A percentile compares a stretch with the other conserved stretches of the same genome.
Conservation (phyloP, 2,888 invertebrate species). For the Melanotus villosus region DNA sequence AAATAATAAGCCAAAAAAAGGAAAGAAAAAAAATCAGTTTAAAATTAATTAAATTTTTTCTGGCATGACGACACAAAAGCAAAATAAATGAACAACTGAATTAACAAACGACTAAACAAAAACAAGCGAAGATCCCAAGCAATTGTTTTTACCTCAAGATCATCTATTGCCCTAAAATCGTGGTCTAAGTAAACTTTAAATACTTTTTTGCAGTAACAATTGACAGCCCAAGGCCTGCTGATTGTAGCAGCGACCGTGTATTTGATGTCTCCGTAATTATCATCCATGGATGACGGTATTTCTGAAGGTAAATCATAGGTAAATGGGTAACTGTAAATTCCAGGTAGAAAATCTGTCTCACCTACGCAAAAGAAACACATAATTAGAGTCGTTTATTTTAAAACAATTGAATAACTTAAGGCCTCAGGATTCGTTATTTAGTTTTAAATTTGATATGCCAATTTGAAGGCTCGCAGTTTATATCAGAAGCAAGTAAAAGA, state of each 20-base stretch:
- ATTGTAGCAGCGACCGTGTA: constrained; percentile 22
- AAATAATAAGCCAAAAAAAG: too few relatives aligned
- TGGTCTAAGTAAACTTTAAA: constrained; percentile 5
- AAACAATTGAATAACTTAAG: too few relatives aligned
- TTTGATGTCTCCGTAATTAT: constrained; percentile 15
- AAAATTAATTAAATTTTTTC: too few relatives aligned
- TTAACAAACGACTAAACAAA: too few relatives aligned
- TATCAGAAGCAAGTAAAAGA: too few relatives aligned
- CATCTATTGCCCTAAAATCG: constrained; percentile 11
- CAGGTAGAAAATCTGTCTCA: constrained; percentile 28
- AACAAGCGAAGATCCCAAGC: too few relatives aligned
- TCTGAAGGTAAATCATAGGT: constrained; percentile 1
- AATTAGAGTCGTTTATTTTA: neutral
- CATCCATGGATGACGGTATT: constrained; percentile 28
- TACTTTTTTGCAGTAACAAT: constrained; percentile 13
- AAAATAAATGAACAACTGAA: too few relatives aligned
- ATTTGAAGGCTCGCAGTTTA: too few relatives aligned
- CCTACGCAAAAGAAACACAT: neutral
- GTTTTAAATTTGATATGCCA: too few relatives aligned
- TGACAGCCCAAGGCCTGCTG: constrained; percentile 23
- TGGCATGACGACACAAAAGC: too few relatives aligned
- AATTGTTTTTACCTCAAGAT: constrained; percentile 17
- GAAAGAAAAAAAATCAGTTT: too few relatives aligned
- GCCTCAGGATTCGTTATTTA: too few relatives aligned
- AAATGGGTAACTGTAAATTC: constrained; percentile 29